These are phyloP conservation scores for Drosophila ficusphila DNA, from an alignment of 1,140 invertebrate genomes.

Conservation along the genomic window DNA sequence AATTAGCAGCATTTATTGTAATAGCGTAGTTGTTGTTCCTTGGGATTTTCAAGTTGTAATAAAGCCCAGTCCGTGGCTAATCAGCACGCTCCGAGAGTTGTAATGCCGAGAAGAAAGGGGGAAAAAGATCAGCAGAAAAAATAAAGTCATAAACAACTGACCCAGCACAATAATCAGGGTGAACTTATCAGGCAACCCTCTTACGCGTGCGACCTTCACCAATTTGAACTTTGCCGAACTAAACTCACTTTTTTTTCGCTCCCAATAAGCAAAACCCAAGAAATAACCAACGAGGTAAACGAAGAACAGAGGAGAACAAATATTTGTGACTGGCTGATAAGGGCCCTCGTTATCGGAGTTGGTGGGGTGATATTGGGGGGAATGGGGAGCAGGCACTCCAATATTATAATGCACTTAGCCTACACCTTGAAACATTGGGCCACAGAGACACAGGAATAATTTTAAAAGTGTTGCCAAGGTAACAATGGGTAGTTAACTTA, in stretches of 20 bases:
- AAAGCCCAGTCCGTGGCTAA: conserved; percentile 60
- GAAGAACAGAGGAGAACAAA: conserved; percentile 22
- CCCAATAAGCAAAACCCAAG: conserved; percentile 1
- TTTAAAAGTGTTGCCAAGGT: neutral
- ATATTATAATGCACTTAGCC: conserved; percentile 55
- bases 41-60: conserved; percentile 13
- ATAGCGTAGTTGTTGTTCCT: conserved; percentile 5
- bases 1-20: conserved; percentile 39
- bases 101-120: conserved; percentile 5
- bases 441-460: neutral
- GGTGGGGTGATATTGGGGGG: neutral
- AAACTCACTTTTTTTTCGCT: conserved; percentile 19
- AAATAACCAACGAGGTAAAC: neutral
- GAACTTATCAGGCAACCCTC: conserved; percentile 33
- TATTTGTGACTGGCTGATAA: conserved; percentile 51
- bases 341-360: conserved; percentile 12
- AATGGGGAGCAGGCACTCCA: conserved; percentile 8
- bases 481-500: neutral
- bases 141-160: conserved; percentile 46
- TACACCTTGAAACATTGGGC: conserved; percentile 43
- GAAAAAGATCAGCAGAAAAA: neutral
- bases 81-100: conserved; percentile 51
- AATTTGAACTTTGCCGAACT: conserved; percentile 38
- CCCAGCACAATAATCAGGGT: conserved; percentile 28
- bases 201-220: conserved; percentile 47